These are phyloP conservation scores for Pelodytes ibericus DNA, from an alignment of 2,797 vertebrate genomes.

Conservation along the genomic window DNA sequence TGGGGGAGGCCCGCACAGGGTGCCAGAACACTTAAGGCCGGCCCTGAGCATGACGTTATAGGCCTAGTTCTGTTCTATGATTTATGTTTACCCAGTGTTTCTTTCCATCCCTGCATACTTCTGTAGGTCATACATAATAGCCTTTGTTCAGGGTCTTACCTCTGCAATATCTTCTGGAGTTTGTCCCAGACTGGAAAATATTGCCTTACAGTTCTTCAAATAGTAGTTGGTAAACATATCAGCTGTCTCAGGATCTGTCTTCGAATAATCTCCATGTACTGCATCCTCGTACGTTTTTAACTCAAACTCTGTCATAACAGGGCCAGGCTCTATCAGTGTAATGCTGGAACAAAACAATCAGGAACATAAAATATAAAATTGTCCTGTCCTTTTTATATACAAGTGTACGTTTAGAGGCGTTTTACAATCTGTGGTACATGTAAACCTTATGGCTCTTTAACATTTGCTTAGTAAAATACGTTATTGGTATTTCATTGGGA, in stretches of 20 bases:
- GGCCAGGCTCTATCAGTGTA: constrained; percentile 63
- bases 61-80: no score
- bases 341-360: constrained; percentile 9
- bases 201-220: constrained; percentile 55
- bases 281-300: constrained; percentile 40
- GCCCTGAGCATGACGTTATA: no score
- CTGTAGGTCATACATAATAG: neutral
- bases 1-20: no score
- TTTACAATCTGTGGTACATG: no score
- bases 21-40: no score
- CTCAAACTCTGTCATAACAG: constrained; percentile 59
- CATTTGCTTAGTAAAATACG: no score
- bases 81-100: no score
- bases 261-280: constrained; percentile 56
- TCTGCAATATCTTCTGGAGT: constrained; percentile 58
- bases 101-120: neutral
- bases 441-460: no score
- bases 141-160: constrained; percentile 24
- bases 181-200: constrained; percentile 63
- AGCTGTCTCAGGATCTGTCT: constrained; percentile 20
- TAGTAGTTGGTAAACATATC: constrained; percentile 61
- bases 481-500: no score
- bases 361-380: no score
- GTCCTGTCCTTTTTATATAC: no score
- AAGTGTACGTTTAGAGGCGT: no score